Evolutionary conservation across 30 jellyfish, hydroid and myxozoan genomes (phyloP), one percentile per base, ranked within the genome.

Genomic region (Cassiopea andromeda): DNA sequence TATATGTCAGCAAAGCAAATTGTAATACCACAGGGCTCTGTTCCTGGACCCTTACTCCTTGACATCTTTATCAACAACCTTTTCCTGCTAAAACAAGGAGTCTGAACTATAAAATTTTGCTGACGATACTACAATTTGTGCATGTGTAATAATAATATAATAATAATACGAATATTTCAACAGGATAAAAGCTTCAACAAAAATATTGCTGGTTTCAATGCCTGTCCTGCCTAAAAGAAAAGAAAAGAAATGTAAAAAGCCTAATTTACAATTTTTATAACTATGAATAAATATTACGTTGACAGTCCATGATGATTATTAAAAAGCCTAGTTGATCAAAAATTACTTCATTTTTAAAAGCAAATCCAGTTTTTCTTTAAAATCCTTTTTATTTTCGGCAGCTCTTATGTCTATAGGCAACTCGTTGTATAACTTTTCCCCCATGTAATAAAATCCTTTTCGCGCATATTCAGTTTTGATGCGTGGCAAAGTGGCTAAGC

Each of bases 401-500:
- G 66, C 46, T 83, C 73, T 83, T 68, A 83, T 44, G 48, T 68
- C 84, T 45, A 49, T 69, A 49, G 84, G 84, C 85, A 83, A 68
- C 69, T 83, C 85, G 85, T 83, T 83, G 76, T 83, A 58, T 77
- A 82, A 12, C 69, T 83, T 70, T 17, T 4, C 92, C 92, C 92
- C 92, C 84, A 83, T 82, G 83, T 27, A 27, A 27, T 27, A 27
- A 27, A 27, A 27, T 27, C 38, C 38, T 27, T 27, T 27, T 27
- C 38, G 38, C 38, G 38, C 38, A 27, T 70, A 47, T 61, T 83
- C 46, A 69, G 57, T 61, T 83, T 48, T 72, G 76, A 61, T 85
- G 87, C 60, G 48, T 72, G 88, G 93, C 87, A 57, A 60, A 85
- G 87, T 47, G 80, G 87, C 93, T 60, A 85, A 75, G 71, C 86